Percentiles rank a stretch among this genome's conserved stretches.
These are phyloP conservation scores for Perithous albicinctus DNA, from an alignment of 2,888 invertebrate genomes.

Conservation along the genomic window DNA sequence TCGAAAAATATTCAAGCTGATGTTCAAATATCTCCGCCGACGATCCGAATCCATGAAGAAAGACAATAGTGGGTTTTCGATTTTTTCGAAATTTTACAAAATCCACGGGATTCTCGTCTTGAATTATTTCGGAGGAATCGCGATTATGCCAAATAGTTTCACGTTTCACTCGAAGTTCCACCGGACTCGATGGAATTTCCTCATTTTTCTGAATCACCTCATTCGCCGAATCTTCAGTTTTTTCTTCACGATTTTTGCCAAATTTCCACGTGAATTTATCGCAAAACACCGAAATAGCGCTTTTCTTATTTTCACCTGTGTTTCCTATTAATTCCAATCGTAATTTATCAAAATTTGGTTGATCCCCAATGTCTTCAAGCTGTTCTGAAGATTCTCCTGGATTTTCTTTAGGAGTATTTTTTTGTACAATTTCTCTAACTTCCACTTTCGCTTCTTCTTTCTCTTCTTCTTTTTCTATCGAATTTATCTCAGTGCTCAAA, in stretches of 20 bases:
- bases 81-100: slow-evolving; percentile 75
- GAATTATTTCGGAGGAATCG: slow-evolving; percentile 1
- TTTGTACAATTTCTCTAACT: background rate
- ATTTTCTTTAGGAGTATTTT: background rate
- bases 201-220: slow-evolving; percentile 8
- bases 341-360: slow-evolving; percentile 75
- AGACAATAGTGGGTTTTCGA: slow-evolving; percentile 86
- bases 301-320: slow-evolving; percentile 68
- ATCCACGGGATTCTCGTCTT: slow-evolving; percentile 64
- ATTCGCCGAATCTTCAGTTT: slow-evolving; percentile 2
- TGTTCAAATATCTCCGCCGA: slow-evolving; percentile 88
- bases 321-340: slow-evolving; percentile 73
- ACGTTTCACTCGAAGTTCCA: slow-evolving; percentile 73
- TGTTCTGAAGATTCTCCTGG: slow-evolving; percentile 36
- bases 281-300: slow-evolving; percentile 73
- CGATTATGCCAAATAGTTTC: slow-evolving; percentile 71
- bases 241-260: background rate
- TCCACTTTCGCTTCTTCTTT: background rate
- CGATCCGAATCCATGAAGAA: slow-evolving; percentile 89
- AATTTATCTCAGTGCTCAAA: background rate
- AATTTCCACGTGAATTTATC: slow-evolving; percentile 71
- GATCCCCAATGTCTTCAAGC: slow-evolving; percentile 69
- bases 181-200: slow-evolving; percentile 60
- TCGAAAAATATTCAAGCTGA: slow-evolving; percentile 87
- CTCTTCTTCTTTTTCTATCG: background rate